phyloP scores from a whole-genome alignment of 2,797 vertebrate species.

The Pygocentrus nattereri region DNA sequence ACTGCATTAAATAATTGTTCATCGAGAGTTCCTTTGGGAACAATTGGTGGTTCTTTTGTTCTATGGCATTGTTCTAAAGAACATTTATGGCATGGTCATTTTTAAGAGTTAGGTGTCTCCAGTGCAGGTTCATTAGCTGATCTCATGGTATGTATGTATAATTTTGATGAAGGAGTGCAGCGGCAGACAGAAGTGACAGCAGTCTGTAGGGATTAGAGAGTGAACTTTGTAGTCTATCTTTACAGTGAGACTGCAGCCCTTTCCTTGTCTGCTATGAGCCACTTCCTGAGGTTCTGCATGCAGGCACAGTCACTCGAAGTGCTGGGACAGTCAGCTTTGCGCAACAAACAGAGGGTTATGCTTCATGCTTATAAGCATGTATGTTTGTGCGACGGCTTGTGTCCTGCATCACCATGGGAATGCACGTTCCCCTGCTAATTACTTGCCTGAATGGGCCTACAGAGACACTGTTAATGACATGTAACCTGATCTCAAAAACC shows the following conservation, averaged over 20 bases:
- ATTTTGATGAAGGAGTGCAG: constrained; percentile 57
- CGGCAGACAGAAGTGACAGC: constrained; percentile 43
- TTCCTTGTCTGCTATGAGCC: constrained; percentile 58
- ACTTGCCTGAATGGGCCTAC: constrained; percentile 75
- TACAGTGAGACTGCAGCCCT: constrained; percentile 71
- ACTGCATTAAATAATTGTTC: background rate
- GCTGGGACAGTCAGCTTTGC: constrained; percentile 54
- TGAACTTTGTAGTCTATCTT: constrained; percentile 66
- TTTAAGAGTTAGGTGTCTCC: background rate
- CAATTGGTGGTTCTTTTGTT: background rate
- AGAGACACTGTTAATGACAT: constrained; percentile 69
- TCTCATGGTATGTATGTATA: constrained; percentile 36
- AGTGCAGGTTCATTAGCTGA: background rate
- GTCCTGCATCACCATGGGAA: constrained; percentile 72
- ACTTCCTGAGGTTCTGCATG: constrained; percentile 70
- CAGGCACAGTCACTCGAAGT: constrained; percentile 62
- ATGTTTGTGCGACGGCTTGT: constrained; percentile 61
- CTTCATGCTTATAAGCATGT: constrained; percentile 45
- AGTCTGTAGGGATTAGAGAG: constrained; percentile 57
- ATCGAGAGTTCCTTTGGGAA: background rate
- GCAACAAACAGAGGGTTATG: constrained; percentile 15
- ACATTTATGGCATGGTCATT: background rate
- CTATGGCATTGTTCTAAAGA: background rate
- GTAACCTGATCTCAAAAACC: constrained; percentile 62
- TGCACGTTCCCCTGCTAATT: constrained; percentile 78